Base-by-base conservation (phyloP, 2,888 invertebrate genomes). In the Geophilus truncorum region DNA sequence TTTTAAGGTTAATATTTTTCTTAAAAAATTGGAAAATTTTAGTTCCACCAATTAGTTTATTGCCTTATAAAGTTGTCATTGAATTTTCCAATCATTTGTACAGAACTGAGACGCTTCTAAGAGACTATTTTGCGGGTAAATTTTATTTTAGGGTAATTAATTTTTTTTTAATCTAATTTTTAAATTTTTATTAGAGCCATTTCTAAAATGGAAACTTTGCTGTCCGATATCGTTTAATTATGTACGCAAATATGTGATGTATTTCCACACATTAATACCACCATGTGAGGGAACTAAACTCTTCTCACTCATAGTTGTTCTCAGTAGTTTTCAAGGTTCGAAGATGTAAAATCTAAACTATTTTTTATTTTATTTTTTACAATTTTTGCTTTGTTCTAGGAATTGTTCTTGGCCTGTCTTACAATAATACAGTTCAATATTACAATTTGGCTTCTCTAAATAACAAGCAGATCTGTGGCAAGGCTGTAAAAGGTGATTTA, bases 41-140 rank as follows among this genome's bases (percentile, higher is more conserved):
- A 70, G 70, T 70, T 70, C 70, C 70, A 70, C 70, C 70, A 28
- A 28, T 70, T 4, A 70, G 23, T 28, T 25, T 23, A 12, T 25
- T 70, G 70, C 25, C 70, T 6, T 70, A 70, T 28, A 70, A 23
- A 25, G 70, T 70, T 25, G 28, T 70, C 1, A 70, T 70, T 28
- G 70, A 70, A 28, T 70, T 70, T 25, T 28, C 70, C 25, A 70
- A 70, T 70, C 70, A 70, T 28, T 70, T 70, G 70, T 70, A 70
- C n/a, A 25, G 70, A 70, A 70, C 70, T 4, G 25, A 70, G 28
- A n/a, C 15, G 4, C 10, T 70, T 28, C 12, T 70, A 3, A 70
- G 10, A 25, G 70, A 70, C 28, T 10, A 15, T 28, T 70, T 15
- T 10, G 70, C 70, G 10, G 25, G 70, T 70, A 70, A 5, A 12